Evolutionary conservation across 2,797 vertebrate species (phyloP).

Genomic region (Rhinophrynus dorsalis): DNA sequence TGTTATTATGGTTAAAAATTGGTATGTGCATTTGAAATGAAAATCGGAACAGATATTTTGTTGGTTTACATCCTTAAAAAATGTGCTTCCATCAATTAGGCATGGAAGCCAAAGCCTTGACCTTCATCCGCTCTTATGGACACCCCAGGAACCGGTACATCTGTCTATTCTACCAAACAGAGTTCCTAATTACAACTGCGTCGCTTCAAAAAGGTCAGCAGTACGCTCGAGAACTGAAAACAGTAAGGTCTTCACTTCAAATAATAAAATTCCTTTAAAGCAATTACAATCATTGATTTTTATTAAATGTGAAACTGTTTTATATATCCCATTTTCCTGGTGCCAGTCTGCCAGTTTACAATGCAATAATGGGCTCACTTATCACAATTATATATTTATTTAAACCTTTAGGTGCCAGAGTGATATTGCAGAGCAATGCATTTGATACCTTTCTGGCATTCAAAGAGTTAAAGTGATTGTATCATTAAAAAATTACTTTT

Average conservation of each 20-base stretch:
- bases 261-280: conserved; percentile 51
- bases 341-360: conserved; percentile 54
- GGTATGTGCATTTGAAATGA: neutral
- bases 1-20: no score
- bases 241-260: conserved; percentile 42
- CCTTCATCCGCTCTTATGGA: conserved; percentile 20
- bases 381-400: no score
- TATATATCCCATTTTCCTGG: conserved; percentile 53
- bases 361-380: conserved; percentile 55
- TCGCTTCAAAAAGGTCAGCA: conserved; percentile 21
- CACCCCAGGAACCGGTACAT: conserved; percentile 27
- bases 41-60: conserved; percentile 5
- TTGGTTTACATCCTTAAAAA: conserved; percentile 12
- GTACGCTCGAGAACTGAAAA: conserved; percentile 4
- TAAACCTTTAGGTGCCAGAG: no score
- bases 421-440: no score
- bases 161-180: conserved; percentile 37
- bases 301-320: conserved; percentile 59
- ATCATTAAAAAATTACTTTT: no score
- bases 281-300: conserved; percentile 61
- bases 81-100: conserved; percentile 27
- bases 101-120: conserved; percentile 11
- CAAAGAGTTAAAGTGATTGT: no score
- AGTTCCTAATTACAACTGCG: conserved; percentile 32
- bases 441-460: no score